Percentiles rank a stretch among this genome's conserved stretches.
Evolutionary conservation across 2,797 vertebrate genomes (phyloP).

Genomic region (Zalophus californianus): DNA sequence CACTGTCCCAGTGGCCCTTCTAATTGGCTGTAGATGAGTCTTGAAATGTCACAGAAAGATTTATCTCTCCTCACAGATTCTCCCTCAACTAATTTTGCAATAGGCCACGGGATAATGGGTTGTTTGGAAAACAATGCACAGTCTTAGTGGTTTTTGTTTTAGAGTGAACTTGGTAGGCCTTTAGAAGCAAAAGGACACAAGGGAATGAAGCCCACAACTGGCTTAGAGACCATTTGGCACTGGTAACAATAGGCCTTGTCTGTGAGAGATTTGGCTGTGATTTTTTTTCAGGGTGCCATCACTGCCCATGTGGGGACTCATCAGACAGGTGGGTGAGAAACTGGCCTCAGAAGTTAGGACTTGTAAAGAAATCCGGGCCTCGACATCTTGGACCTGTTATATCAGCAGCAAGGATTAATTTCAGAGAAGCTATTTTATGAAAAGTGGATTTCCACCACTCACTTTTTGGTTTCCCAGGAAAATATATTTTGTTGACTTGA

Average conservation of each 20-base stretch:
- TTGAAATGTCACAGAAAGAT: slow-evolving; percentile 86
- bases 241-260: neutral
- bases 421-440: neutral
- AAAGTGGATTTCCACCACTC: neutral
- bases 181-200: neutral
- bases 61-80: slow-evolving; percentile 79
- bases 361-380: neutral
- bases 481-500: neutral
- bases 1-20: slow-evolving; percentile 35
- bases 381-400: neutral
- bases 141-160: neutral
- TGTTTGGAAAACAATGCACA: slow-evolving; percentile 63
- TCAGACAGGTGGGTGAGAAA: neutral
- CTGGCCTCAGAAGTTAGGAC: neutral
- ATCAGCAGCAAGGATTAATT: neutral
- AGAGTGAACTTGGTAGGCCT: neutral
- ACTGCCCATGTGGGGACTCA: neutral
- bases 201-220: neutral
- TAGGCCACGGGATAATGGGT: slow-evolving; percentile 73
- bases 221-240: neutral
- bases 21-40: slow-evolving; percentile 80
- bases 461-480: neutral
- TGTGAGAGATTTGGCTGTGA: fast-evolving
- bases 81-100: slow-evolving; percentile 80
- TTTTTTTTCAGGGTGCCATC: neutral